Evolutionary conservation across 2,113 vertebrate genomes (phyloP), one percentile per base, ranked within the genome.

Genomic region (Gracilinanus agilis): DNA sequence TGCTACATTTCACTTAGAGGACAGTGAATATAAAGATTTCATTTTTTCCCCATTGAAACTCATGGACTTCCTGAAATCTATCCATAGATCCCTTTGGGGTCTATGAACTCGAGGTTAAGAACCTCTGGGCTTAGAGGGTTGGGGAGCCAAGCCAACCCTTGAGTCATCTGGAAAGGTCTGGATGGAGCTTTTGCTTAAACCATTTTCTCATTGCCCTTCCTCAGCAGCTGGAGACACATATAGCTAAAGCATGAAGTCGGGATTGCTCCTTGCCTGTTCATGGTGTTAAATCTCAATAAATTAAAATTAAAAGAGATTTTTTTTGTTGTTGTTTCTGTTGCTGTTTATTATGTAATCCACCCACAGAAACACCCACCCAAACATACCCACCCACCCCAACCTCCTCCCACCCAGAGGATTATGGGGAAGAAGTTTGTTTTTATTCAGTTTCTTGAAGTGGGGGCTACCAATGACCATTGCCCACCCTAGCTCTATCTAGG

Each of bases 281-380:
- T 94, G 97, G 96, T 89, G 95, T 89, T 58, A 58, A 96, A 56
- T 44, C 92, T 94, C 92, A 96, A 93, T 91, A 89, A 93, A 96
- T 96, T 29, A 93, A 88, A 27, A 97, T 97, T 97, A 93, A 95
- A 53, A 49, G 49, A 49, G 49, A 49, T 49, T 49, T 49, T 49
- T 44, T 92, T 89, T 21, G 27, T 49, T 44, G 91, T 89, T 21
- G 27, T 67, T 34, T 2, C 25, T 75, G 6, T 83, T 83, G 16
- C 34, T 40, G 6, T 83, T 83, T 67, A 40, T 83, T 40, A 83
- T 83, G 40, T 83, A 83, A 40, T 83, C n/a, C 40, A 83, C 16
- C 16, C 0, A 23, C 16, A 40, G 7, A 12, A 1, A 27, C 27
- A 75, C 67, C n/a, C 67, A 75, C 61, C 34, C 34, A n/a, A 13